phyloP scores from a whole-genome alignment of 2,888 invertebrate species.

The Clanis bilineata region DNA sequence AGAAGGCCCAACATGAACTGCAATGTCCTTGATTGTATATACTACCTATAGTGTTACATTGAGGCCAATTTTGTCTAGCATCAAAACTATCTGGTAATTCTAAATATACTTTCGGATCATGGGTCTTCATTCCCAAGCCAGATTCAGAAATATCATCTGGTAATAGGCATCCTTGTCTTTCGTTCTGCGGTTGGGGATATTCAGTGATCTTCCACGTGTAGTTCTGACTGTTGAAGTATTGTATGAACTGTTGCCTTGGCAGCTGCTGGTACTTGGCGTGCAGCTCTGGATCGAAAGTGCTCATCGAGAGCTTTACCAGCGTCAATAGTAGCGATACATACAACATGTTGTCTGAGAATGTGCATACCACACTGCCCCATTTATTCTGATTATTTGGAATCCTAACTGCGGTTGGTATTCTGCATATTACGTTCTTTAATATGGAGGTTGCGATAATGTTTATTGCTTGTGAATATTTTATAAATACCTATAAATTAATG shows the following conservation, averaged over 20 bases:
- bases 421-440: no score
- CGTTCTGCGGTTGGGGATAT: neutral
- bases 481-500: no score
- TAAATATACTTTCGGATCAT: neutral
- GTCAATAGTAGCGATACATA: no score
- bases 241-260: neutral
- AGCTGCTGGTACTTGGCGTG: neutral
- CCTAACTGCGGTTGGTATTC: no score
- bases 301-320: neutral
- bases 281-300: neutral
- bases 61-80: neutral
- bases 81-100: neutral
- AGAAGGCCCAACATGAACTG: constrained; percentile 27
- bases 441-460: no score
- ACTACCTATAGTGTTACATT: neutral
- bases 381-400: no score
- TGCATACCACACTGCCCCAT: no score
- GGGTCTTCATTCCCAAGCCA: no score
- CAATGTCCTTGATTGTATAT: constrained; percentile 19
- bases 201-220: constrained; percentile 24
- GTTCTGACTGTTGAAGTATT: neutral
- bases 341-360: no score
- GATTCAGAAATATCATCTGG: no score
- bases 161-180: no score
- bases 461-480: no score